phyloP scores from a whole-genome alignment of 2,113 vertebrate genomes.

The Ornithorhynchus anatinus region DNA sequence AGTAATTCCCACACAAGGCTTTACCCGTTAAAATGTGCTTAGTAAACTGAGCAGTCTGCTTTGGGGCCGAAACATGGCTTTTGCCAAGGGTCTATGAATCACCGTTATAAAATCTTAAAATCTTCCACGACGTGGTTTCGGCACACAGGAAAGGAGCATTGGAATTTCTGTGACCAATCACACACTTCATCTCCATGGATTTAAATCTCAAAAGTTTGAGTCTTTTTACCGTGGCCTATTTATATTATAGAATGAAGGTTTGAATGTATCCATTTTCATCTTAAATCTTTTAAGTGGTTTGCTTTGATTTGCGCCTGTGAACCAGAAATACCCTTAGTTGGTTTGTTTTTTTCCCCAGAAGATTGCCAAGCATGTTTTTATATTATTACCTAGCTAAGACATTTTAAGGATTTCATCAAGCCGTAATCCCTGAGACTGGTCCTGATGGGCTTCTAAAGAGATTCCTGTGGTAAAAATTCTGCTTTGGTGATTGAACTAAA shows the following conservation, averaged over 20 bases:
- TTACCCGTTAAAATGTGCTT: background rate
- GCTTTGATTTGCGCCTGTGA: background rate
- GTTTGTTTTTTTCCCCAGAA: background rate
- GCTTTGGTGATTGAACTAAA: background rate
- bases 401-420: background rate
- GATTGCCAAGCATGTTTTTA: background rate
- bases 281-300: background rate
- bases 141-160: background rate
- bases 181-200: background rate
- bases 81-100: background rate
- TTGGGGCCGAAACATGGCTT: background rate
- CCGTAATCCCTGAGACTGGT: background rate
- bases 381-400: background rate
- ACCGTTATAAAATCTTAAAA: background rate
- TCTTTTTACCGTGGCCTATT: background rate
- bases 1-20: slow-evolving; percentile 4
- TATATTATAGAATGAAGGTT: background rate
- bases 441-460: background rate
- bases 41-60: background rate
- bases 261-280: background rate
- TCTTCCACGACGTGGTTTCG: background rate
- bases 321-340: too few relatives aligned
- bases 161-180: background rate
- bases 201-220: background rate
- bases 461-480: background rate